Percentiles rank a stretch among this genome's conserved stretches.
phyloP scores from a whole-genome alignment of 2,797 vertebrate genomes.

The Sciurus vulgaris region DNA sequence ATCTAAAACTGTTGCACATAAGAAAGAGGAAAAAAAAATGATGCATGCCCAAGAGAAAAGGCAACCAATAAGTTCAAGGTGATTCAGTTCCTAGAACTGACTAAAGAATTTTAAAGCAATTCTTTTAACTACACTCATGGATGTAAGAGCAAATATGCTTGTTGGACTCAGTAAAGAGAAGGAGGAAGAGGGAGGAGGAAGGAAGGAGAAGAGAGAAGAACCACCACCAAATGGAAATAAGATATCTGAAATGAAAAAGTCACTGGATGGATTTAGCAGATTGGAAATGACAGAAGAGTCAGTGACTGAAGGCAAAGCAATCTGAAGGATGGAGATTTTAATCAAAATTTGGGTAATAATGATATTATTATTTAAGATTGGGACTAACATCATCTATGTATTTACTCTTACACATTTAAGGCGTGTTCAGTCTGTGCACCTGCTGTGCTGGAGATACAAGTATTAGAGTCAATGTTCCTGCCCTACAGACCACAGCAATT shows the following conservation, averaged over 20 bases:
- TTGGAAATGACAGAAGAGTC: not conserved
- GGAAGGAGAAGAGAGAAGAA: not conserved
- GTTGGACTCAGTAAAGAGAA: not conserved
- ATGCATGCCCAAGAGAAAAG: constrained; percentile 35
- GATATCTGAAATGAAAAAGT: not conserved
- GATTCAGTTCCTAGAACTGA: not conserved
- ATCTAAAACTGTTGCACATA: not conserved
- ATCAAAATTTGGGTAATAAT: constrained; percentile 3
- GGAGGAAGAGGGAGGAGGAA: no score
- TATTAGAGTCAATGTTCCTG: not conserved
- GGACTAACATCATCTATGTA: not conserved
- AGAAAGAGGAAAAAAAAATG: constrained; percentile 28
- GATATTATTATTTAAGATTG: not conserved
- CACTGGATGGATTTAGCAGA: not conserved
- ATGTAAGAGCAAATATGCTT: not conserved
- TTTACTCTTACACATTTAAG: not conserved
- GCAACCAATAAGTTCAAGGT: not conserved
- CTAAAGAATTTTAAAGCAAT: constrained; percentile 34
- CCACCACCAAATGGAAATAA: not conserved
- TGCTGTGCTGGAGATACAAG: not conserved
- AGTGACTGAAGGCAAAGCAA: constrained; percentile 46
- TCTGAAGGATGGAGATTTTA: not conserved
- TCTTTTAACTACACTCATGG: not conserved
- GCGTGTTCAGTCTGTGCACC: not conserved
- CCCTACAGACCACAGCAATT: constrained; percentile 13